Evolutionary conservation across 2,113 vertebrate genomes (phyloP).

Genomic region (Arvicanthis niloticus): DNA sequence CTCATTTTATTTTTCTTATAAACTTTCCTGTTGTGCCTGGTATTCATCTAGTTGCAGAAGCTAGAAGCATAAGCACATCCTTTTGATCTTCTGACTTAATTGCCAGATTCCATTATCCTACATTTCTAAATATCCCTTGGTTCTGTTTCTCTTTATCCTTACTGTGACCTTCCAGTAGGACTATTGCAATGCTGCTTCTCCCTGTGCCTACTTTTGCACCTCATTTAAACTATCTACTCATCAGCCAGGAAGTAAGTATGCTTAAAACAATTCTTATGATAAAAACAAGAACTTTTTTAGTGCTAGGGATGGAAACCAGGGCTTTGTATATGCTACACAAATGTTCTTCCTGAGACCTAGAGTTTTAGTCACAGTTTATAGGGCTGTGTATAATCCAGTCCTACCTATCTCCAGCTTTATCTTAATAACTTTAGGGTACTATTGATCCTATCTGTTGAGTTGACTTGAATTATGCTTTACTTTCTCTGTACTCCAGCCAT

Average conservation of each 20-base stretch:
- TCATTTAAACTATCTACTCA: neutral
- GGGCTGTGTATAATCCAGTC: neutral
- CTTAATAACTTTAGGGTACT: neutral
- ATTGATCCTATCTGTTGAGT: neutral
- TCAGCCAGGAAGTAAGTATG: neutral
- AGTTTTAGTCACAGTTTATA: neutral
- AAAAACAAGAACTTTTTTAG: neutral
- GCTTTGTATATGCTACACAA: neutral
- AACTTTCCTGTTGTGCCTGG: neutral
- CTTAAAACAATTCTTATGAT: neutral
- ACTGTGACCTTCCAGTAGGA: neutral
- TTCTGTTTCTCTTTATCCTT: neutral
- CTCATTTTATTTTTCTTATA: neutral
- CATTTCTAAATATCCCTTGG: slow-evolving; percentile 24
- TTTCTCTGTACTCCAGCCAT: neutral
- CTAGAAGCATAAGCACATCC: slow-evolving; percentile 9
- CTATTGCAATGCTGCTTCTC: neutral
- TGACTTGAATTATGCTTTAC: neutral
- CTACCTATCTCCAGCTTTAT: neutral
- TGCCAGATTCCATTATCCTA: neutral
- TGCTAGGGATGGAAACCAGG: neutral
- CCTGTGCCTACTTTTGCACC: neutral
- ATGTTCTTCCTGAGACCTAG: neutral
- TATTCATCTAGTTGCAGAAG: slow-evolving; percentile 10
- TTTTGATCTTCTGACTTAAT: neutral